phyloP scores from a whole-genome alignment of 2,113 vertebrate species.

The Felis chaus region DNA sequence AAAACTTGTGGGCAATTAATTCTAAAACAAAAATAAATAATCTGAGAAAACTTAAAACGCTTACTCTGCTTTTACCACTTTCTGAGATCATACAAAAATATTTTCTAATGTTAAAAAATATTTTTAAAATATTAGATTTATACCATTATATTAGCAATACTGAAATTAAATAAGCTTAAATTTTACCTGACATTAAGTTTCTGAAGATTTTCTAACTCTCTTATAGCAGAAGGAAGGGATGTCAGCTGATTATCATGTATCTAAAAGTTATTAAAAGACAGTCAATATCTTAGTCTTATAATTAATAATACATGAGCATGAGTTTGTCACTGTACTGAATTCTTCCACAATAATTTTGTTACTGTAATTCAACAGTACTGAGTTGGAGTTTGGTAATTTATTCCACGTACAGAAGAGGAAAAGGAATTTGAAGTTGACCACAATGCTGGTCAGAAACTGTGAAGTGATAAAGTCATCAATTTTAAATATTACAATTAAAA shows the following conservation, averaged over 20 bases:
- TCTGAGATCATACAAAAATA: background rate
- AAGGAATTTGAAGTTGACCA: constrained; percentile 7
- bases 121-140: background rate
- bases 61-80: background rate
- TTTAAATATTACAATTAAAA: constrained; percentile 19
- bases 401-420: background rate
- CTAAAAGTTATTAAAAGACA: constrained; percentile 82
- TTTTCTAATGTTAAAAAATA: background rate
- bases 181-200: constrained; percentile 90
- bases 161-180: constrained; percentile 46
- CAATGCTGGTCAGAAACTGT: background rate
- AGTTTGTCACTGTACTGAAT: constrained; percentile 2
- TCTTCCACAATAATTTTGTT: background rate
- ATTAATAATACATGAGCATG: background rate
- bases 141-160: background rate
- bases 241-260: constrained; percentile 95
- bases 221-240: constrained; percentile 90
- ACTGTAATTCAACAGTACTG: background rate
- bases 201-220: constrained; percentile 93
- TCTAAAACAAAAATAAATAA: constrained; percentile 35
- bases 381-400: background rate
- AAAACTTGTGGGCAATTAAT: constrained; percentile 15
- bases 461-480: background rate
- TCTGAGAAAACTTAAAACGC: background rate
- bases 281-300: constrained; percentile 38